A percentile compares a stretch with the other conserved stretches of the same genome.
phyloP scores from a whole-genome alignment of 30 jellyfish, hydroid and myxozoan genomes.

The Phacellophora camtschatica region DNA sequence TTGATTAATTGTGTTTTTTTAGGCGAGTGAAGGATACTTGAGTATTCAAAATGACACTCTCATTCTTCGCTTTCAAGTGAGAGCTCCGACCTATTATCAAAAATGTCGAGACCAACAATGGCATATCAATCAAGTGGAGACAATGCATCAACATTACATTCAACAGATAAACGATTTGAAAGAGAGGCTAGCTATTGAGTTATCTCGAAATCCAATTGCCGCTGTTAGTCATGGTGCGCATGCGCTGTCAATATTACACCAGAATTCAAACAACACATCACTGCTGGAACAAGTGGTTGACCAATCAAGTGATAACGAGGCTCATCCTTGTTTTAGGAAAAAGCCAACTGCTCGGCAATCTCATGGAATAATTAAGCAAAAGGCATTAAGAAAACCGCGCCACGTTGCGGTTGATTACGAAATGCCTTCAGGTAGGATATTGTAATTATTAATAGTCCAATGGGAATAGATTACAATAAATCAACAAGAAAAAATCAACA shows the following conservation, averaged over 20 bases:
- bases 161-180: slow-evolving; percentile 76
- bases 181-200: slow-evolving; percentile 86
- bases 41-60: slow-evolving; percentile 66
- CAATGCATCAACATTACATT: slow-evolving; percentile 57
- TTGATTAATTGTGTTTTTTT: background rate
- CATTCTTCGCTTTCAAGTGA: slow-evolving; percentile 79
- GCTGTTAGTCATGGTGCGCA: slow-evolving; percentile 73
- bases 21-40: slow-evolving; percentile 91
- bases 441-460: no score
- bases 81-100: slow-evolving; percentile 87
- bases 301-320: slow-evolving; percentile 55
- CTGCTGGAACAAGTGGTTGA: slow-evolving; percentile 71
- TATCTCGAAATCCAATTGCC: slow-evolving; percentile 77
- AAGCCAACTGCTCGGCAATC: slow-evolving; percentile 28
- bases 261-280: slow-evolving; percentile 47
- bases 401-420: slow-evolving; percentile 71
- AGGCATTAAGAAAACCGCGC: slow-evolving; percentile 57
- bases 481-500: no score
- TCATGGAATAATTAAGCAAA: slow-evolving; percentile 28
- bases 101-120: slow-evolving; percentile 94
- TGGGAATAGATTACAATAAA: no score
- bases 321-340: slow-evolving; percentile 19
- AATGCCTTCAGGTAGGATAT: slow-evolving; percentile 60
- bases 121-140: slow-evolving; percentile 79
- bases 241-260: slow-evolving; percentile 16